These are phyloP conservation scores for Plecturocebus donacophilus DNA, from an alignment of 2,113 vertebrate species.

Conservation along the genomic window DNA sequence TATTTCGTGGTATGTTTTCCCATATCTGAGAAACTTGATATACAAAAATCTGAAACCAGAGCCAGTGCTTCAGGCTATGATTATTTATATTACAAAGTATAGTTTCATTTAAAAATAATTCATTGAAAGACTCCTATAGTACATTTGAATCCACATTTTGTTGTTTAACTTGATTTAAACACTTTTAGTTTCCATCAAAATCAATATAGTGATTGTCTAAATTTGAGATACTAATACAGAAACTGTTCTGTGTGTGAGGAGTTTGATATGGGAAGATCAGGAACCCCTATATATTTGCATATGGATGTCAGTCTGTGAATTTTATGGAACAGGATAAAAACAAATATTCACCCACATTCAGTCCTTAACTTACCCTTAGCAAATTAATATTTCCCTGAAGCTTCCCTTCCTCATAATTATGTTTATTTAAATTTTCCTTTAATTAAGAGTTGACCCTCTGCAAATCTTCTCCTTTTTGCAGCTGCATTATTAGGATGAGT, in stretches of 20 bases:
- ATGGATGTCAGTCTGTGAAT: slow-evolving; percentile 62
- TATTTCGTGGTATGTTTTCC: not conserved
- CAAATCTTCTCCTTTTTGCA: slow-evolving; percentile 36
- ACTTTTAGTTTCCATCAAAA: slow-evolving; percentile 56
- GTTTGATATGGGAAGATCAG: slow-evolving; percentile 45
- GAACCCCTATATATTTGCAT: slow-evolving; percentile 50
- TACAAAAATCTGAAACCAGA: slow-evolving; percentile 52
- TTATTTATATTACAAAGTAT: slow-evolving; percentile 44
- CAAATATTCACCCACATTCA: slow-evolving; percentile 59
- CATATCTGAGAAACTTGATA: not conserved
- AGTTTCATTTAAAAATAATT: slow-evolving; percentile 51
- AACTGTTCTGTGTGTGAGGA: slow-evolving; percentile 38
- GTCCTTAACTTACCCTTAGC: slow-evolving; percentile 43
- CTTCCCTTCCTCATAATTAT: slow-evolving; percentile 57
- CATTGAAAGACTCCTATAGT: slow-evolving; percentile 15
- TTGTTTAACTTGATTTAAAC: slow-evolving; percentile 33
- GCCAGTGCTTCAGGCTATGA: not conserved
- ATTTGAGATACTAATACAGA: slow-evolving; percentile 54
- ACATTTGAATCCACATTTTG: slow-evolving; percentile 40
- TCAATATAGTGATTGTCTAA: slow-evolving; percentile 26
- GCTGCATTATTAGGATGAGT: slow-evolving; percentile 42
- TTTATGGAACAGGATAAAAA: slow-evolving; percentile 65
- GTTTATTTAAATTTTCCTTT: slow-evolving; percentile 45
- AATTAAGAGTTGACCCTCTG: slow-evolving; percentile 68
- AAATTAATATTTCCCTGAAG: slow-evolving; percentile 32